A percentile compares a stretch with the other conserved stretches of the same genome.
These are phyloP conservation scores for Epistrophe eligans DNA, from an alignment of 2,888 invertebrate species.

Conservation along the genomic window DNA sequence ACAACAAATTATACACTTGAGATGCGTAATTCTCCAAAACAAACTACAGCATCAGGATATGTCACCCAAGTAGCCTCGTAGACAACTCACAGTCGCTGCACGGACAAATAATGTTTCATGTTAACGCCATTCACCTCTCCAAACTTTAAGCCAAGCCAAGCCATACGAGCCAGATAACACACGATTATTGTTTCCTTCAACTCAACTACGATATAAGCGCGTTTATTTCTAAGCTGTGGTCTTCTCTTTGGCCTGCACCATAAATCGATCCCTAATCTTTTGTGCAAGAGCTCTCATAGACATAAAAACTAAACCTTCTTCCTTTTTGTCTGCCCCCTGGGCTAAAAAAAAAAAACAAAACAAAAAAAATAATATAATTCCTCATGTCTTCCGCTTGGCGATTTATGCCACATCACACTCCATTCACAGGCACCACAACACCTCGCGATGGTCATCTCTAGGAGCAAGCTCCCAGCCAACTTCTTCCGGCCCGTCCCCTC, in stretches of 20 bases:
- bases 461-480: slow-evolving; percentile 34
- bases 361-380: slow-evolving; percentile 63
- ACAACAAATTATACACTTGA: slow-evolving; percentile 34
- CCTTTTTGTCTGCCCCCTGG: neutral
- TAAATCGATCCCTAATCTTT: slow-evolving; percentile 75
- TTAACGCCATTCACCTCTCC: slow-evolving; percentile 72
- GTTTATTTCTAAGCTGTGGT: slow-evolving; percentile 39
- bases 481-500: neutral
- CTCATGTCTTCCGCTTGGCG: slow-evolving; percentile 65
- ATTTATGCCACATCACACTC: slow-evolving; percentile 75
- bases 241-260: slow-evolving; percentile 48
- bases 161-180: slow-evolving; percentile 51
- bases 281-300: slow-evolving; percentile 15
- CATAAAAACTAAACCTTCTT: slow-evolving; percentile 57
- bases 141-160: neutral
- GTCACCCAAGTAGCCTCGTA: slow-evolving; percentile 42
- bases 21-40: slow-evolving; percentile 45
- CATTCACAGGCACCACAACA: slow-evolving; percentile 73
- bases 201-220: neutral
- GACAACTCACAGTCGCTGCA: slow-evolving; percentile 40
- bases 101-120: slow-evolving; percentile 61
- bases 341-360: neutral
- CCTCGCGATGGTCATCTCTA: slow-evolving; percentile 69
- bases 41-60: slow-evolving; percentile 34
- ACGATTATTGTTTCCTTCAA: slow-evolving; percentile 69